Evolutionary conservation across 2,888 invertebrate species (phyloP), one percentile per base, ranked within the genome.

Genomic region (Stenodera caucasica): DNA sequence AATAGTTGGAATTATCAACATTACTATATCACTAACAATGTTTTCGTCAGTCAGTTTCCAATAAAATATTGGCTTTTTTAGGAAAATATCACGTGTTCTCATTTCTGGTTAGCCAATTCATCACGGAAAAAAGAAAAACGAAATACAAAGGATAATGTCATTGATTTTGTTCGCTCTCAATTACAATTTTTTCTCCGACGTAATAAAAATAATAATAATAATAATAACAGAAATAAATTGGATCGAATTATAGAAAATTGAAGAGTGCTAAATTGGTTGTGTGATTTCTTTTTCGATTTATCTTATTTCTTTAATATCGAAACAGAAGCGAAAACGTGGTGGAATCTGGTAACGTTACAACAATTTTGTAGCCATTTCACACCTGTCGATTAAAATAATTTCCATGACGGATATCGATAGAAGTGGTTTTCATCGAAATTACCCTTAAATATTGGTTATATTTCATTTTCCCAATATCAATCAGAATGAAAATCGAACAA

Each of bases 1-100:
- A 68, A 72, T 72, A 68, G 67, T 70, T 69, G 66, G 65, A 67
- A 72, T 71, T 55, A 66, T 70, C 60, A 62, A 64, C 61, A 63
- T 67, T 64, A n/a, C n/a, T n/a, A n/a, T n/a, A n/a, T n/a, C n/a
- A 61, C 58, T 55, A 61, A 59, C 61, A 58, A 64, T 64, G 62
- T 65, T 68, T 66, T 60, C 49, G 60, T 54, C 45, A 54, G 60
- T 61, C 67, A 62, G 60, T 68, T 68, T 64, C 56, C 49, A 60
- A 33, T 15, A 8, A 11, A 45, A 45, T 45, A 45, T 21, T 58
- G 57, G 60, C 63, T 53, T 53, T 45, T 45, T 45, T 45, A 21
- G 57, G 51, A 63, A 64, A 67, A 62, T 57, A 61, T 67, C 66
- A 61, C 65, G 64, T 59, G 51, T n/a, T n/a, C n/a, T n/a, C n/a